Evolutionary conservation across 2,888 invertebrate genomes (phyloP).

Genomic region (Pecten maximus): DNA sequence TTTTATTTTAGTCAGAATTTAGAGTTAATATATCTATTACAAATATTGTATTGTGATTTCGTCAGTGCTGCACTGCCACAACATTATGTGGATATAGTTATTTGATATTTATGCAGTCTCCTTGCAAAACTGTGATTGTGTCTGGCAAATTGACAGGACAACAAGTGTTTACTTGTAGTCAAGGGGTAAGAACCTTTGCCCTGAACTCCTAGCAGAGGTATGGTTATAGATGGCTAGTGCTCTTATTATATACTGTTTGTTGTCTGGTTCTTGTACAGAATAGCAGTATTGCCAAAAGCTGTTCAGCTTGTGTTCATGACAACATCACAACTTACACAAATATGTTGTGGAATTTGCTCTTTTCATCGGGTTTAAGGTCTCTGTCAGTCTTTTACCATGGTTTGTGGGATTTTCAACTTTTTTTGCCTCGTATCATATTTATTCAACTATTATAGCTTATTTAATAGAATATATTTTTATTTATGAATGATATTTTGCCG

Average conservation of each 20-base stretch:
- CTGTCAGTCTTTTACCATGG: conserved; percentile 21
- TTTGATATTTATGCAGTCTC: conserved; percentile 35
- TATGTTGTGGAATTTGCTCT: conserved; percentile 21
- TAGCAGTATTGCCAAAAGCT: conserved; percentile 28
- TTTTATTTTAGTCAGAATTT: conserved; percentile 35
- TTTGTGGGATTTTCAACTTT: conserved; percentile 5
- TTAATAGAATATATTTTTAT: conserved; percentile 10
- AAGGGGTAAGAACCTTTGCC: background rate
- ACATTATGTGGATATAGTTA: conserved; percentile 29
- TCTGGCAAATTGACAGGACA: conserved; percentile 24
- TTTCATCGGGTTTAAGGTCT: conserved; percentile 7
- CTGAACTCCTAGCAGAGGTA: conserved; percentile 28
- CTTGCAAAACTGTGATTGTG: conserved; percentile 32
- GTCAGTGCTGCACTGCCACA: conserved; percentile 35
- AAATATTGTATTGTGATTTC: conserved; percentile 33
- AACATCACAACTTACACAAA: background rate
- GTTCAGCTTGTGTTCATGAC: conserved; percentile 19
- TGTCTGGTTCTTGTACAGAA: conserved; percentile 28
- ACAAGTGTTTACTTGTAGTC: conserved; percentile 13
- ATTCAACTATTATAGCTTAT: background rate
- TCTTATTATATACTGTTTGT: background rate
- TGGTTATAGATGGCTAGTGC: conserved; percentile 25
- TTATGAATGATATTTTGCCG: background rate
- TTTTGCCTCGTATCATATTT: conserved; percentile 23
- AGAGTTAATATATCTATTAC: conserved; percentile 33